Conservation (phyloP, 2,113 vertebrate genomes). For the Salvelinus namaycush region DNA sequence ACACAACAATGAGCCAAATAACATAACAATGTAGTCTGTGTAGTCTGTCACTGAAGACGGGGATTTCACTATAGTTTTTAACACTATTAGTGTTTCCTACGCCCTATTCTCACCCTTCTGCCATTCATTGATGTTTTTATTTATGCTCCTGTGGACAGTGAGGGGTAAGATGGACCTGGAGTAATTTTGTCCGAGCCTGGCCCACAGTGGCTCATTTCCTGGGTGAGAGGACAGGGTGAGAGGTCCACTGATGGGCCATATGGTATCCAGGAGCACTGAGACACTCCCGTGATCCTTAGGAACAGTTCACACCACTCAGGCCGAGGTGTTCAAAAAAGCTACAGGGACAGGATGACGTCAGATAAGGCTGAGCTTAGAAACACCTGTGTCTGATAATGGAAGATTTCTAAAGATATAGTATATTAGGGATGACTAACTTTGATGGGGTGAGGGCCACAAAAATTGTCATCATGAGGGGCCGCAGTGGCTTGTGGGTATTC, state of each 20-base stretch:
- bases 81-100: no score
- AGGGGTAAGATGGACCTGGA: not conserved
- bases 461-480: no score
- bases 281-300: not conserved
- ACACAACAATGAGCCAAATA: not conserved
- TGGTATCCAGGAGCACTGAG: slow-evolving; percentile 7
- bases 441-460: no score
- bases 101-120: not conserved
- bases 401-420: no score
- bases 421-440: no score
- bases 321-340: no score
- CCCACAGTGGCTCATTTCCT: not conserved
- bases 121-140: not conserved
- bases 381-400: no score
- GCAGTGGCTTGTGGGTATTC: no score
- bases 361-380: no score
- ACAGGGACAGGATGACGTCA: no score
- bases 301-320: no score
- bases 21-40: slow-evolving; percentile 1
- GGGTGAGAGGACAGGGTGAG: not conserved
- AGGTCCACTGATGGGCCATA: slow-evolving; percentile 11
- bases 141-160: not conserved
- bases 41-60: slow-evolving; percentile 4
- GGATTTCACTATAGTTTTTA: not conserved
- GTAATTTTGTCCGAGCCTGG: not conserved